Evolutionary conservation across 2,888 invertebrate genomes (phyloP), one percentile per base, ranked within the genome.

Genomic region (Agrypnus murinus): DNA sequence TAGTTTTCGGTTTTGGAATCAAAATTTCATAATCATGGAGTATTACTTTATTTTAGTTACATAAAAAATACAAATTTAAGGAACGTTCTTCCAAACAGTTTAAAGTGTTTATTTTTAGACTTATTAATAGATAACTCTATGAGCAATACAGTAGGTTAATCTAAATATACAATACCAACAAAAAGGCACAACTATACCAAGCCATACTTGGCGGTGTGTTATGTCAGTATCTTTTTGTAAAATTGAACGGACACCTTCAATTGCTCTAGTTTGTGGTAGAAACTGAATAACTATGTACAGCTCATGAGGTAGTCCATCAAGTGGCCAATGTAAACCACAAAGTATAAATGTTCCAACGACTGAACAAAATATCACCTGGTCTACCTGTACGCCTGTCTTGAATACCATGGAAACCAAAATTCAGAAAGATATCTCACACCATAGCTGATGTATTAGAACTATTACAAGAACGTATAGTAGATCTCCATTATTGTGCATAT

Each of bases 181-280:
- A 0, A 87, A 7, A 15, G 90, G 88, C 1, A 92, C 89, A 0
- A 92, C 78, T 80, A 93, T 92, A 0, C 95, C 95, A 62, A 86
- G 86, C 84, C 92, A 93, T 12, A 95, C 93, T 3, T 90, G 86
- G 0, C 88, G 87, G 64, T 93, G 88, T 0, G 87, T 83, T 43
- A 95, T 86, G 0, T 89, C 83, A 85, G 91, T 90, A 0, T 95
- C 95, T 80, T 92, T 91, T 66, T 91, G 90, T 78, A 94, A 86
- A 70, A 95, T 87, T 74, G 90, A 90, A 69, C 95, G 86, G 64
- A 95, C 87, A 0, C 94, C 90, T 68, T 90, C 89, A 0, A 92
- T 90, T 0, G 95, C 92, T 65, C 93, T 85, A 0, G 95, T 96
- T 81, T 93, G 92, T 0, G 95, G 95, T 3, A 95, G 86, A 0